Evolutionary conservation across 2,113 vertebrate genomes (phyloP).

Genomic region (Microtus ochrogaster): DNA sequence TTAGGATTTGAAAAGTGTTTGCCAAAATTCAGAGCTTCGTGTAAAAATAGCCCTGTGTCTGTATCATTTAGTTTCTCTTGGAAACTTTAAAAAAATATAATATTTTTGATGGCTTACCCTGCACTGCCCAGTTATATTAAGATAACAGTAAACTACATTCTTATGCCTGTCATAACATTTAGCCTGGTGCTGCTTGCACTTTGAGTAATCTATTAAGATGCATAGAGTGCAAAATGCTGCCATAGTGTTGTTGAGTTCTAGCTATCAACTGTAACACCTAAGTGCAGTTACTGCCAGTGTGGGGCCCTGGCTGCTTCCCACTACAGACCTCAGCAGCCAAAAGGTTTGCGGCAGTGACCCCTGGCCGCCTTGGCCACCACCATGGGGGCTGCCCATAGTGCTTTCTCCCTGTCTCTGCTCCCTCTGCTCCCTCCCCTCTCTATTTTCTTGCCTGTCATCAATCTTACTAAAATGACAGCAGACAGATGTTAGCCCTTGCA

Average conservation of each 20-base stretch:
- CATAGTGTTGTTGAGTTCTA: constrained; percentile 71
- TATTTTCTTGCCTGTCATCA: constrained; percentile 95
- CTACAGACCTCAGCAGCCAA: constrained; percentile 47
- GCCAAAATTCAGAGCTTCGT: constrained; percentile 75
- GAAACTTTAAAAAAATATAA: constrained; percentile 82
- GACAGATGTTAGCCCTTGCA: constrained; percentile 99
- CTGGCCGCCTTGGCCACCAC: constrained; percentile 78
- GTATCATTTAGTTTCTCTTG: constrained; percentile 83
- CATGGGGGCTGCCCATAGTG: constrained; percentile 77
- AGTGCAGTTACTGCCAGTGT: constrained; percentile 76
- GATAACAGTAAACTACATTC: constrained; percentile 87
- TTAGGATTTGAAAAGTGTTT: constrained; percentile 73
- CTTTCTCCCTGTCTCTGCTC: constrained; percentile 77
- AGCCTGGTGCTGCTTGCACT: constrained; percentile 81
- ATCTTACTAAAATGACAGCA: constrained; percentile 99
- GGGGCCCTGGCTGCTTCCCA: constrained; percentile 63
- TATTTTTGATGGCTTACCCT: constrained; percentile 86
- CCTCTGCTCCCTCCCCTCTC: constrained; percentile 78
- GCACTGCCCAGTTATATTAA: constrained; percentile 89
- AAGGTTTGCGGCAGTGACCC: constrained; percentile 73
- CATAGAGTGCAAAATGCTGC: constrained; percentile 84
- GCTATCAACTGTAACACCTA: constrained; percentile 76
- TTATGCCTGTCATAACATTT: constrained; percentile 91
- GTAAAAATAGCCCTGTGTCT: constrained; percentile 86
- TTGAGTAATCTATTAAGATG: constrained; percentile 87